phyloP scores from a whole-genome alignment of 2,888 invertebrate species.

The Seladonia tumulorum region DNA sequence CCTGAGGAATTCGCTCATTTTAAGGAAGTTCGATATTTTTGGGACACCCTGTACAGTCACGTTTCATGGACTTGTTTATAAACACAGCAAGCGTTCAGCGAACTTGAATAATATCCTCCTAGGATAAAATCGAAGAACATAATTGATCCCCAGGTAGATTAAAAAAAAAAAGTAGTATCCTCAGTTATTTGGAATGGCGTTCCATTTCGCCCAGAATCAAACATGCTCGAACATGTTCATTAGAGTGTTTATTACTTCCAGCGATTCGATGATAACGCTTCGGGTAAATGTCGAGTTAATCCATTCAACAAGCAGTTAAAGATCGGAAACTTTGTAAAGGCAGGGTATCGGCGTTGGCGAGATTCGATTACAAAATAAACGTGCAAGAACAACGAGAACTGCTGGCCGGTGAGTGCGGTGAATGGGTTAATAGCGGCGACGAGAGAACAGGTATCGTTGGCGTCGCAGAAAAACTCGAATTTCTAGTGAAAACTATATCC shows the following conservation, averaged over 20 bases:
- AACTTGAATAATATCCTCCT: neutral
- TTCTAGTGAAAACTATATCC: slow-evolving; percentile 53
- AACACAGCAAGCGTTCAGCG: neutral
- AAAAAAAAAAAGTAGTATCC: neutral
- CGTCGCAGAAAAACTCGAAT: slow-evolving; percentile 34
- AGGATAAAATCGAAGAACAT: neutral
- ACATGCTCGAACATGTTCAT: slow-evolving; percentile 1
- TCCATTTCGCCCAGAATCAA: neutral
- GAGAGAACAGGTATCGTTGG: slow-evolving; percentile 29
- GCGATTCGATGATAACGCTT: neutral
- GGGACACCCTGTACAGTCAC: no score
- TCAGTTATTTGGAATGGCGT: neutral
- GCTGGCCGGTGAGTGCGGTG: slow-evolving; percentile 1
- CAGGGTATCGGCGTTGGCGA: neutral
- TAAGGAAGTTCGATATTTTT: no score
- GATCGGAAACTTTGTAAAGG: slow-evolving; percentile 14
- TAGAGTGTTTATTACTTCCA: slow-evolving; percentile 6
- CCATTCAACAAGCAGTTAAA: neutral
- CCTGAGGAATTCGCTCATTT: no score
- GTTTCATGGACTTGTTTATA: no score
- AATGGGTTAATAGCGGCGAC: slow-evolving; percentile 40
- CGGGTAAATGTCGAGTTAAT: neutral
- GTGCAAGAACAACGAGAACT: neutral
- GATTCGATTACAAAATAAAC: slow-evolving; percentile 33
- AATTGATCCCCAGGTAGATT: neutral